Evolutionary conservation across 64 coral and sea anemone species (phyloP).

Genomic region (Catalaphyllia jardinei): DNA sequence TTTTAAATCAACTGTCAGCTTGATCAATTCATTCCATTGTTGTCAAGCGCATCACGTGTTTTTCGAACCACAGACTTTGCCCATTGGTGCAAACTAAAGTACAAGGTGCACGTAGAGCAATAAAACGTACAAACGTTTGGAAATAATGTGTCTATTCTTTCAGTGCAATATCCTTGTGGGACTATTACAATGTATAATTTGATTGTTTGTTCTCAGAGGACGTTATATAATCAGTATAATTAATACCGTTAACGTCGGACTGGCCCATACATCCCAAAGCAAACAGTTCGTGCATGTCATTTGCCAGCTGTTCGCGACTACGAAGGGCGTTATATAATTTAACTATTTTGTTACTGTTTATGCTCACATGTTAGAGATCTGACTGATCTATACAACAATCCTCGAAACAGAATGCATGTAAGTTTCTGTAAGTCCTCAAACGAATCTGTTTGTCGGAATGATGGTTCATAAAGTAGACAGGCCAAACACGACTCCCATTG

Average conservation of each 20-base stretch:
- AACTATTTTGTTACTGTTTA: constrained; percentile 55
- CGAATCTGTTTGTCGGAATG: constrained; percentile 13
- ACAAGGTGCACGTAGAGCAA: constrained; percentile 15
- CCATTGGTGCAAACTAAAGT: background rate
- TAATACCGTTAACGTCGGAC: constrained; percentile 30
- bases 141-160: background rate
- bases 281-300: constrained; percentile 43
- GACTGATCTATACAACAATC: background rate
- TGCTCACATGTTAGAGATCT: background rate
- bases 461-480: no score
- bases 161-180: no score
- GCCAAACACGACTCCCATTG: no score
- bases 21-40: background rate
- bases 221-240: constrained; percentile 33
- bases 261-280: constrained; percentile 13
- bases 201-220: constrained; percentile 38
- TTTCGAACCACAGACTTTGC: constrained; percentile 7
- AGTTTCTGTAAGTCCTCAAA: constrained; percentile 17
- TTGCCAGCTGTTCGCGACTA: constrained; percentile 45
- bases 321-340: constrained; percentile 19
- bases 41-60: background rate
- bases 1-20: background rate
- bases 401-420: background rate
- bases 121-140: constrained; percentile 18
- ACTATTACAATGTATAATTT: constrained; percentile 40